Evolutionary conservation across 2,113 vertebrate genomes (phyloP), one percentile per base, ranked within the genome.

Genomic region (Muntiacus muntjak): DNA sequence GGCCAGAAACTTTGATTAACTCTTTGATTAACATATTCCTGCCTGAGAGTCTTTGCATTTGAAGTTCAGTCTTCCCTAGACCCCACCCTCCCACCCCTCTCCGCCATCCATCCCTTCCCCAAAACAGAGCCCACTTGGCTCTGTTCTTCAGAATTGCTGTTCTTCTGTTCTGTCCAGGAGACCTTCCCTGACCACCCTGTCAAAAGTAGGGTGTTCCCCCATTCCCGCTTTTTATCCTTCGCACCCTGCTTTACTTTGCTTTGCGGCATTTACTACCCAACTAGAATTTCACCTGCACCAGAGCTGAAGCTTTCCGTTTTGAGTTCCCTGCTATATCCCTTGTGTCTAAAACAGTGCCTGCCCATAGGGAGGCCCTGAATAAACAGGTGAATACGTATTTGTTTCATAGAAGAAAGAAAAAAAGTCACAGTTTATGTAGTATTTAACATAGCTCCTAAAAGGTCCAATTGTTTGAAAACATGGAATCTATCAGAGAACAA

Each of bases 391-490:
- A 5, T 62, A 47, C 13, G 10, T 71, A 30, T 11, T 62, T 82
- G 43, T 76, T 58, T 96, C 71, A 64, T 55, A 50, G 88, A 86
- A 88, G 19, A 94, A 74, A 50, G 81, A 54, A 84, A 87, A 64
- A 62, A 96, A 57, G 55, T 57, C 21, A 36, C 67, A 74, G 50
- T 36, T 62, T 93, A 67, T 82, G n/a, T 83, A 25, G 79, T 71
- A 64, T 33, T 92, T 57, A 89, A 79, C 14, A 55, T 50, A 91
- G 58, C 76, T 98, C 64, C 3, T 94, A 93, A 40, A 71, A 94
- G 74, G 30, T 76, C 26, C 81, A 33, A 54, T 64, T 96, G 36
- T 96, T 93, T 94, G 79, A 95, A 79, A 74, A 78, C 79, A 79
- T 91, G 83, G 55, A 36, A 85, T 52, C 62, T 13, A 6, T 28